Evolutionary conservation across 2,113 vertebrate genomes (phyloP).

Genomic region (Sclerurus mexicanus): DNA sequence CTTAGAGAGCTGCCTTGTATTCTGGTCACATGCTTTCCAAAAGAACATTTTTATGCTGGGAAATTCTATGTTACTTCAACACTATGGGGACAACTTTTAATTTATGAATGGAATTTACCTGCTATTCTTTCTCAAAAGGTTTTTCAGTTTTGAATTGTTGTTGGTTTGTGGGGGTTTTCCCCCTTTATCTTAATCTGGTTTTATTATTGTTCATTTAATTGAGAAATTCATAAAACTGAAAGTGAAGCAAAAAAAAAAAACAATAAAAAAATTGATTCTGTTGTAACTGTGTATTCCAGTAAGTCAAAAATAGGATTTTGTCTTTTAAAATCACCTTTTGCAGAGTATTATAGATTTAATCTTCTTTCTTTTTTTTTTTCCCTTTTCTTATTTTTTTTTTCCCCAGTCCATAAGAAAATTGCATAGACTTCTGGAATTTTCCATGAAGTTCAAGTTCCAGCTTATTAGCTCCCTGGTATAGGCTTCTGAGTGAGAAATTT

Average conservation of each 20-base stretch:
- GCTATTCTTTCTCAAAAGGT: not conserved
- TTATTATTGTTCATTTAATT: not conserved
- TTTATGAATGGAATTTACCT: not conserved
- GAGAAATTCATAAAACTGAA: not conserved
- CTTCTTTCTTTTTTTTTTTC: too few species aligned
- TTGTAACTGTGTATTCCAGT: not conserved
- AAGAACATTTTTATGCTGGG: not conserved
- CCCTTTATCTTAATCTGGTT: not conserved
- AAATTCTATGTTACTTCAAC: not conserved
- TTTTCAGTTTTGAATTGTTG: not conserved
- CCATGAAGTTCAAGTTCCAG: not conserved
- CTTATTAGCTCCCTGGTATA: not conserved
- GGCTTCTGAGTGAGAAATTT: not conserved
- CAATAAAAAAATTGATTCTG: not conserved
- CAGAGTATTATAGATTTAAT: not conserved
- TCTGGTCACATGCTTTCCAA: not conserved
- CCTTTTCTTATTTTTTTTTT: not conserved
- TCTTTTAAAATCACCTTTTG: not conserved
- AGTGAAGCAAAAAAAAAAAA: not conserved
- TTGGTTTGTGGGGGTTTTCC: not conserved
- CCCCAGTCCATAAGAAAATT: not conserved
- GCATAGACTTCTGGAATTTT: not conserved
- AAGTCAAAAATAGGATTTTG: accelerated
- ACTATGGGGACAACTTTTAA: not conserved
- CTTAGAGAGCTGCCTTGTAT: not conserved